phyloP scores from a whole-genome alignment of 2,797 vertebrate species.

The Balearica regulorum region DNA sequence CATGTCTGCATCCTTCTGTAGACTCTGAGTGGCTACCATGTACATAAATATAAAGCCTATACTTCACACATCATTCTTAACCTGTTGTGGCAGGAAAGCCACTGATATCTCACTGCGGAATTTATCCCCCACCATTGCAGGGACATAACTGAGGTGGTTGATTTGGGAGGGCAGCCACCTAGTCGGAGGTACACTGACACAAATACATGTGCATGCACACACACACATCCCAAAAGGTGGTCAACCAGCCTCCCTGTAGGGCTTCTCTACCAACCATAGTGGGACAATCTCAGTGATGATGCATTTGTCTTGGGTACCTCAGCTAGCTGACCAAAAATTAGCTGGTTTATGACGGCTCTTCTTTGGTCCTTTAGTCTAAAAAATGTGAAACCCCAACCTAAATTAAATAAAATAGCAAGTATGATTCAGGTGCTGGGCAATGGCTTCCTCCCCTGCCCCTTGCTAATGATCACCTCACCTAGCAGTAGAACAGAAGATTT shows the following conservation, averaged over 20 bases:
- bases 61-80: not conserved
- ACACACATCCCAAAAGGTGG: not conserved
- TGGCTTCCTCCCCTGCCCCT: not conserved
- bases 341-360: not conserved
- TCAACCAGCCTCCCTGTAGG: not conserved
- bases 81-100: not conserved
- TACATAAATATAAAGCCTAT: not conserved
- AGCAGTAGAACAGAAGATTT: not conserved
- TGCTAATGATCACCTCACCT: not conserved
- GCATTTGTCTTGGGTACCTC: not conserved
- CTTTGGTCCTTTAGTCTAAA: not conserved
- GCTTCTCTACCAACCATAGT: not conserved
- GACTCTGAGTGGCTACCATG: not conserved
- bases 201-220: fast-evolving
- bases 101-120: not conserved
- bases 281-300: not conserved
- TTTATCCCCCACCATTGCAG: not conserved
- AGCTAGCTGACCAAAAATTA: not conserved
- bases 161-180: not conserved
- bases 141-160: not conserved
- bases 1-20: not conserved
- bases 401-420: not conserved
- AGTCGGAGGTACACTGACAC: not conserved
- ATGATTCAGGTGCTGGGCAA: not conserved
- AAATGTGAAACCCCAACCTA: not conserved